Evolutionary conservation across 2,888 invertebrate genomes (phyloP).

Genomic region (Rotaria magnacalcarata): DNA sequence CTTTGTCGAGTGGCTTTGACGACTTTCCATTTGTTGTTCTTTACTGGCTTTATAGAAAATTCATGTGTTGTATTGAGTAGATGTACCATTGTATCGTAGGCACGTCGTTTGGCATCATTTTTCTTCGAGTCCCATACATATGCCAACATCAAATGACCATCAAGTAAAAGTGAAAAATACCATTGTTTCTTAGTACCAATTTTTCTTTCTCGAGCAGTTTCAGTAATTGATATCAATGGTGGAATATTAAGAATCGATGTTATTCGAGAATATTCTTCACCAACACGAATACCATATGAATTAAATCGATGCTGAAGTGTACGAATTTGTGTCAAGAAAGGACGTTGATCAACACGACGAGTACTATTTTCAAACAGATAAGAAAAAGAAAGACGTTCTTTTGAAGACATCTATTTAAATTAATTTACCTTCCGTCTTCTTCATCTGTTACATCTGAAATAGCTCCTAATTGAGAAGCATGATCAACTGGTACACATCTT

Average conservation of each 20-base stretch:
- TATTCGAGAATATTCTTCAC: slow-evolving; percentile 38
- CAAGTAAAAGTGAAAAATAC: slow-evolving; percentile 24
- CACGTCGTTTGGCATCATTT: slow-evolving; percentile 25
- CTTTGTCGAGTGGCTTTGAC: slow-evolving; percentile 3
- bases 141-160: neutral
- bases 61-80: neutral
- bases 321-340: neutral
- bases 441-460: neutral
- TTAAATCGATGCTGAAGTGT: slow-evolving; percentile 25
- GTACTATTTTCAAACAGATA: neutral
- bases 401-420: too few relatives aligned
- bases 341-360: neutral
- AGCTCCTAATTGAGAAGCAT: neutral
- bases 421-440: neutral
- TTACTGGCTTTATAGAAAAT: neutral
- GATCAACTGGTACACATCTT: neutral
- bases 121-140: slow-evolving; percentile 15
- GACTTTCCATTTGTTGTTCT: slow-evolving; percentile 35
- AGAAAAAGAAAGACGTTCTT: too few relatives aligned
- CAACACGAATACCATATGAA: slow-evolving; percentile 24
- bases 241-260: slow-evolving; percentile 33
- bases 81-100: slow-evolving; percentile 16
- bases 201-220: slow-evolving; percentile 32
- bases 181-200: slow-evolving; percentile 30
- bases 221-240: slow-evolving; percentile 1